These are phyloP conservation scores for Parambassis ranga DNA, from an alignment of 2,797 vertebrate genomes.

Conservation along the genomic window DNA sequence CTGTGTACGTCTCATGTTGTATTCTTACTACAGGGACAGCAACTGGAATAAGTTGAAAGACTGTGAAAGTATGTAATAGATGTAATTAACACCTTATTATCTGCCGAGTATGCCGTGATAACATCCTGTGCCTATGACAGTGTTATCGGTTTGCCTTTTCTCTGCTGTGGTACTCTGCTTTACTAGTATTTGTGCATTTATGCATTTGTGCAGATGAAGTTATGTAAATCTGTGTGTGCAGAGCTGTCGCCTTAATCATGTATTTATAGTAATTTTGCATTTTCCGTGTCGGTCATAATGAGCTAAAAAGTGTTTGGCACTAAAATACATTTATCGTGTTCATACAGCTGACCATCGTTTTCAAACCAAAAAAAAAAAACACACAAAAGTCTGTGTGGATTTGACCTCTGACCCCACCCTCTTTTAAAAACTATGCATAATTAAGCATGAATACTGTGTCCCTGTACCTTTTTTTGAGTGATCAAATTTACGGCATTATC, in stretches of 20 bases:
- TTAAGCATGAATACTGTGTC: neutral
- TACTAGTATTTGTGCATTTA: constrained; percentile 16
- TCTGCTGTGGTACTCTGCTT: constrained; percentile 16
- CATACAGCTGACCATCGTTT: constrained; percentile 15
- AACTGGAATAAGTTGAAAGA: constrained; percentile 64
- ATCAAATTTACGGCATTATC: neutral
- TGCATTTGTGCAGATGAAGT: constrained; percentile 1
- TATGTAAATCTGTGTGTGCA: constrained; percentile 12
- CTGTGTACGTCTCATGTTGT: constrained; percentile 8
- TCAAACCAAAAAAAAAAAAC: constrained; percentile 15
- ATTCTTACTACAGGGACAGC: constrained; percentile 39
- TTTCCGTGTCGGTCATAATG: neutral
- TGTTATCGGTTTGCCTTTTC: constrained; percentile 22
- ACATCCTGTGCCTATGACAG: constrained; percentile 32
- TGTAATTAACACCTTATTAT: constrained; percentile 35
- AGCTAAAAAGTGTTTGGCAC: constrained; percentile 2
- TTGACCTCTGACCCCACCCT: too few relatives aligned
- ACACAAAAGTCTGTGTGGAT: too few relatives aligned
- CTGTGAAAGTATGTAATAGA: constrained; percentile 56
- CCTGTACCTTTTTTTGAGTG: neutral
- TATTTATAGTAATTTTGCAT: too few relatives aligned
- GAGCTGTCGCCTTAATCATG: constrained; percentile 32
- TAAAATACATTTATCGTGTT: neutral
- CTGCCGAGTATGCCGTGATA: constrained; percentile 25
- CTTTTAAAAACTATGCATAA: too few relatives aligned